phyloP scores from a whole-genome alignment of 1,140 invertebrate genomes.

The Pectinophora gossypiella region DNA sequence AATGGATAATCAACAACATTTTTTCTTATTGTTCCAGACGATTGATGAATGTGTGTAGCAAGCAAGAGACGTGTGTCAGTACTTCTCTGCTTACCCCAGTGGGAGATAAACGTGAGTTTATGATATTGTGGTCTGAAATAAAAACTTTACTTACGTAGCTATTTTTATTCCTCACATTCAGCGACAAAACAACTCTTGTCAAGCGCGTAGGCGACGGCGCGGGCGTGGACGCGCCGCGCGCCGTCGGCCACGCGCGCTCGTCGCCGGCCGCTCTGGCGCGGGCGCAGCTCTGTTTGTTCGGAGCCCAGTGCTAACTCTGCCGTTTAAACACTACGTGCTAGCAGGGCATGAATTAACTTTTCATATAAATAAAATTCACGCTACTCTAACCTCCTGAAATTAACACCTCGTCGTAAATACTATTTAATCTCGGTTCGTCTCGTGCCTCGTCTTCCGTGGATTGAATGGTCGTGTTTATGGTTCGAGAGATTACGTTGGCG shows the following conservation, averaged over 20 bases:
- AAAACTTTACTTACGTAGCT: no score
- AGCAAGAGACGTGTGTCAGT: no score
- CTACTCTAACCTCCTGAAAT: slow-evolving; percentile 74
- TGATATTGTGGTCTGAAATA: slow-evolving; percentile 16
- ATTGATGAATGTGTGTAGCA: no score
- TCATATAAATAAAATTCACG: slow-evolving; percentile 76
- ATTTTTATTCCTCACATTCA: no score
- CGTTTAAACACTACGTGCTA: slow-evolving; percentile 72
- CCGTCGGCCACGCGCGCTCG: slow-evolving; percentile 30
- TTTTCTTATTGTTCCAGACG: no score
- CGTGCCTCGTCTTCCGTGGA: slow-evolving; percentile 34
- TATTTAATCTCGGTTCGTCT: slow-evolving; percentile 59
- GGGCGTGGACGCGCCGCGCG: slow-evolving; percentile 21
- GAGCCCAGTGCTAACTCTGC: slow-evolving; percentile 65
- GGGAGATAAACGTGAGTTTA: no score
- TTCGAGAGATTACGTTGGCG: slow-evolving; percentile 17
- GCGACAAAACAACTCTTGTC: background rate
- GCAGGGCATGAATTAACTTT: slow-evolving; percentile 73
- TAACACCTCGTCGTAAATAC: slow-evolving; percentile 73
- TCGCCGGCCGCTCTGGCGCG: background rate
- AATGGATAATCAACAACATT: no score
- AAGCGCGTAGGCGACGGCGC: background rate
- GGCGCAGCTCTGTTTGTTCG: slow-evolving; percentile 60
- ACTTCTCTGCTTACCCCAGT: no score
- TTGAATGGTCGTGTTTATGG: slow-evolving; percentile 37